Percentiles rank a stretch among this genome's conserved stretches.
Conservation (phyloP, 2,888 invertebrate genomes). For the Stegophylla sp. region DNA sequence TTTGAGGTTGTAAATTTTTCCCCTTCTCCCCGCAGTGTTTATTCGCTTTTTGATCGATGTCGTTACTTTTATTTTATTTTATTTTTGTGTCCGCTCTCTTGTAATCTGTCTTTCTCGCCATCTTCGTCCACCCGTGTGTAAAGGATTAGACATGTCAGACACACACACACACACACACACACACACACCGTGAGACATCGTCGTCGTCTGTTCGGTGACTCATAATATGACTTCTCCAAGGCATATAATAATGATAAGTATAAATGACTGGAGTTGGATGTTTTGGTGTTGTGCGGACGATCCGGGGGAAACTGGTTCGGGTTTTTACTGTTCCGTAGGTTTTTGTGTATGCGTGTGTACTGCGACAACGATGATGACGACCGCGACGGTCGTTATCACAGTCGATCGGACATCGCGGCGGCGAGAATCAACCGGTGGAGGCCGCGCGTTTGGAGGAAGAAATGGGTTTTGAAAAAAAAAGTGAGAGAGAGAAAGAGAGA, state of each 20-base stretch:
- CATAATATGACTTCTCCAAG: slow-evolving; percentile 16
- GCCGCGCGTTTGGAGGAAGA: neutral
- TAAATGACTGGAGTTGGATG: slow-evolving; percentile 19
- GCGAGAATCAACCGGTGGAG: neutral
- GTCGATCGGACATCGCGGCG: slow-evolving; percentile 43
- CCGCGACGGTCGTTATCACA: slow-evolving; percentile 31
- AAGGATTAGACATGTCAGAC: slow-evolving; percentile 36
- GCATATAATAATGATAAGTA: slow-evolving; percentile 29
- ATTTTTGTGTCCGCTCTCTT: too few relatives aligned
- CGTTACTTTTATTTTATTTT: slow-evolving; percentile 2
- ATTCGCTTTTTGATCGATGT: slow-evolving; percentile 30
- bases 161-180: neutral
- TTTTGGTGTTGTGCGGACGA: neutral
- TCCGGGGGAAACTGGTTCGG: slow-evolving; percentile 39
- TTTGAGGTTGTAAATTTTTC: too few relatives aligned
- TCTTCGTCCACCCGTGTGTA: slow-evolving; percentile 42
- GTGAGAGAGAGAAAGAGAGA: neutral
- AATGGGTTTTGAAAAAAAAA: slow-evolving; percentile 7
- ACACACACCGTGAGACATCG: slow-evolving; percentile 39
- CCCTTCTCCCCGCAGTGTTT: neutral
- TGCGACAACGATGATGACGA: neutral
- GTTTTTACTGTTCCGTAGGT: neutral
- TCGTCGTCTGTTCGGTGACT: slow-evolving; percentile 14
- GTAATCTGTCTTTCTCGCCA: neutral
- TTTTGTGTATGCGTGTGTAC: slow-evolving; percentile 12